These are phyloP conservation scores for Euleptes europaea DNA, from an alignment of 2,113 vertebrate genomes.

Conservation along the genomic window DNA sequence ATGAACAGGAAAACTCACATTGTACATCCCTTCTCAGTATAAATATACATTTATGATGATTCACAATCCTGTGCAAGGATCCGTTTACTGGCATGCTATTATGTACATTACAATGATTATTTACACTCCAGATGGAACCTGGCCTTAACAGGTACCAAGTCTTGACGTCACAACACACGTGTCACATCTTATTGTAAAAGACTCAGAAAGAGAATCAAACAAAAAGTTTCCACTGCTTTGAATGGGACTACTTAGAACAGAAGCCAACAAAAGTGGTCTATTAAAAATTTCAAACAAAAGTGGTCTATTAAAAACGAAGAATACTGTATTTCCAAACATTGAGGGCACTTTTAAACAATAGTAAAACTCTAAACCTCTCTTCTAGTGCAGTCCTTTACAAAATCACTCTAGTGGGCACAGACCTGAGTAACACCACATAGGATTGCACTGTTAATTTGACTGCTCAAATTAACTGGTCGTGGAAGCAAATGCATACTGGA, in stretches of 20 bases:
- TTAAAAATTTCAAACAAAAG: conserved; percentile 6
- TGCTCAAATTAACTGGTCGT: not conserved
- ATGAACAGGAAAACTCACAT: not conserved
- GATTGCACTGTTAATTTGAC: not conserved
- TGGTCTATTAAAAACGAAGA: not conserved
- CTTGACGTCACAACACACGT: not conserved
- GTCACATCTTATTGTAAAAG: conserved; percentile 7
- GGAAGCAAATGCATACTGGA: not conserved
- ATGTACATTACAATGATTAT: conserved; percentile 49
- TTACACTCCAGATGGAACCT: conserved; percentile 26
- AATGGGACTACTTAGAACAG: not conserved
- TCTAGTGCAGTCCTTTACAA: too few species aligned
- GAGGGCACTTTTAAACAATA: not conserved
- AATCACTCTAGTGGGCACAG: too few species aligned
- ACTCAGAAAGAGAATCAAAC: not conserved
- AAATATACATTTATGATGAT: not conserved
- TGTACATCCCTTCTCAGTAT: not conserved
- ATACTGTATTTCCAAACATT: not conserved
- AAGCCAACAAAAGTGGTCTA: not conserved
- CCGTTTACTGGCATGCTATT: conserved; percentile 46
- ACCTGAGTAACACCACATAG: too few species aligned
- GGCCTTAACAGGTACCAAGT: not conserved
- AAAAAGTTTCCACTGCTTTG: conserved; percentile 23
- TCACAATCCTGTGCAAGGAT: conserved; percentile 45
- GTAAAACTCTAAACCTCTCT: conserved; percentile 2